Base-by-base conservation (phyloP, 2,797 vertebrate genomes). In the Erpetoichthys calabaricus region DNA sequence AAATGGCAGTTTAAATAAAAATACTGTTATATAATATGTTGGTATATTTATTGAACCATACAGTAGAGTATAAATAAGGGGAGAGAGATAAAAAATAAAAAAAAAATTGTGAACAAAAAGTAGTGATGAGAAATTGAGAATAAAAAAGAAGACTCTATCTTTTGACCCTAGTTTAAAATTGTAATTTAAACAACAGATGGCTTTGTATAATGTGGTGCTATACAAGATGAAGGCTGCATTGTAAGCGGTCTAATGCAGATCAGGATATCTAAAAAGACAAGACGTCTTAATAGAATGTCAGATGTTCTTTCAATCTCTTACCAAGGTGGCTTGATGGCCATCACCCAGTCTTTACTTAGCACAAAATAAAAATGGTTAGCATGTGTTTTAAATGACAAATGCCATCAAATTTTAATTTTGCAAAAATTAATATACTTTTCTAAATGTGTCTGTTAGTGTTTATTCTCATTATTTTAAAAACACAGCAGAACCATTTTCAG, bases 331-430 rank as follows among this genome's bases (percentile, higher is more conserved):
- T 50, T n/a, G 8, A 8, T 51, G 8, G 45, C 44, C 58, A 42
- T 55, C 10, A 44, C 42, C 3, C 57, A 49, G 60, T 72, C 64
- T 72, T 65, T 69, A 62, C 73, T 75, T 58, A 58, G 55, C 62
- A 60, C 59, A 59, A 67, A 65, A 68, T 66, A 67, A 72, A 25
- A 52, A 47, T 25, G 2, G 25, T 25, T 25, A 25, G 25, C 25
- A 25, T 25, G 25, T 25, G 25, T 25, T 25, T 25, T 25, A 25
- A 25, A 25, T 25, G 25, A 25, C 25, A 25, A 25, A 25, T 25
- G 25, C 1, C 1, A 1, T 25, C 25, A 25, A 25, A 25, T 25
- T 25, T 25, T 25, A 25, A 25, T 25, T 25, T 25, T 25, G 25
- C 25, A 25, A 25, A 25, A 25, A 25, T 25, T 25, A 25, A 25